Conservation (phyloP, 2,888 invertebrate species). For the Ariolimax columbianus region DNA sequence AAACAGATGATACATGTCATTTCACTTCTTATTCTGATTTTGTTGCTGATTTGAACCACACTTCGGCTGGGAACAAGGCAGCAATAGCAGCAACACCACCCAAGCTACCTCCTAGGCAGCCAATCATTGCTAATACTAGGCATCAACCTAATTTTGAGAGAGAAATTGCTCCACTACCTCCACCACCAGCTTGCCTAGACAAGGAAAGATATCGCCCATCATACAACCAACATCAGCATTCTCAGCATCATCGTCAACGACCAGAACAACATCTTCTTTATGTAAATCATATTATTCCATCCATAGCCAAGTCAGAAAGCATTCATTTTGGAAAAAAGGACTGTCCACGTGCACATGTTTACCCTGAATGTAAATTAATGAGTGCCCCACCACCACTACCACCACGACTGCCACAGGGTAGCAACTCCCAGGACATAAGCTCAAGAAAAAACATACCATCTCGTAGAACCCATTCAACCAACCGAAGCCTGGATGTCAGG, state of each 20-base stretch:
- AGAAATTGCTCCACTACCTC: slow-evolving; percentile 37
- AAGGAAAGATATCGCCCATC: background rate
- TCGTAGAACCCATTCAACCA: background rate
- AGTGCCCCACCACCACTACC: slow-evolving; percentile 35
- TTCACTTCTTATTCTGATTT: background rate
- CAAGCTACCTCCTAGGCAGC: slow-evolving; percentile 38
- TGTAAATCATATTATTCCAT: slow-evolving; percentile 40
- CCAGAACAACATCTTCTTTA: slow-evolving; percentile 22
- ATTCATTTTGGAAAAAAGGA: background rate
- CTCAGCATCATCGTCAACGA: background rate
- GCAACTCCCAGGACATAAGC: background rate
- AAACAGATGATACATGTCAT: background rate
- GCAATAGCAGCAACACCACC: slow-evolving; percentile 23
- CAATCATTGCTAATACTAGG: slow-evolving; percentile 25
- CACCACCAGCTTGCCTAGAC: slow-evolving; percentile 23
- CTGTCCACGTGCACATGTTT: background rate
- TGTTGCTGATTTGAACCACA: slow-evolving; percentile 11
- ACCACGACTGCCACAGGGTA: slow-evolving; percentile 35
- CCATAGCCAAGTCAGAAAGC: background rate
- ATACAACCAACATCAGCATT: background rate
- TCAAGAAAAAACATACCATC: slow-evolving; percentile 26
- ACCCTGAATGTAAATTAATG: background rate
- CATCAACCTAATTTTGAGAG: slow-evolving; percentile 3
- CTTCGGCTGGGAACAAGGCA: background rate
- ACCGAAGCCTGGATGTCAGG: background rate